These are phyloP conservation scores for Sarcophilus harrisii DNA, from an alignment of 2,797 vertebrate species.

Conservation along the genomic window DNA sequence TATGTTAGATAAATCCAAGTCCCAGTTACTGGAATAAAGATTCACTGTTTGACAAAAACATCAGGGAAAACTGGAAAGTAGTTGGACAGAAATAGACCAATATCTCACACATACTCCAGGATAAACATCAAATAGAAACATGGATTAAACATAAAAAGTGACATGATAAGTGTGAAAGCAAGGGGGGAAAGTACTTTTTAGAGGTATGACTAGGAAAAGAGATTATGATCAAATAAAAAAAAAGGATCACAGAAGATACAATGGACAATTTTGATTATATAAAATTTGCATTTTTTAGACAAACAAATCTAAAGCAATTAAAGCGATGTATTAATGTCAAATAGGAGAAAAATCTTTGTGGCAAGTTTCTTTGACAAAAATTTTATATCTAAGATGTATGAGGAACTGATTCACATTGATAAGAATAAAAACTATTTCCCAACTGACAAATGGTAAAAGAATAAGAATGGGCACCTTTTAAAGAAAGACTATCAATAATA, in stretches of 20 bases:
- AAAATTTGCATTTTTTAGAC: neutral
- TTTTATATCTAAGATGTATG: neutral
- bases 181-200: neutral
- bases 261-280: neutral
- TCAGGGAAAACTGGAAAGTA: neutral
- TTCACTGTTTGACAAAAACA: neutral
- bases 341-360: neutral
- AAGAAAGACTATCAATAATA: neutral
- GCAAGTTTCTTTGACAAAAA: neutral
- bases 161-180: neutral
- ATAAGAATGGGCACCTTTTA: neutral
- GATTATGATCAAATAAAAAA: neutral
- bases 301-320: neutral
- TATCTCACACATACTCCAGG: neutral
- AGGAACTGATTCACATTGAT: neutral
- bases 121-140: neutral
- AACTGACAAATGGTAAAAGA: neutral
- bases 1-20: neutral
- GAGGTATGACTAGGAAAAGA: neutral
- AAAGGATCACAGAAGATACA: neutral
- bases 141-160: neutral
- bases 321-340: neutral
- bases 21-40: neutral
- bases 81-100: neutral
- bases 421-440: neutral